These are phyloP conservation scores for Vespertilio murinus DNA, from an alignment of 2,797 vertebrate genomes.

Conservation along the genomic window DNA sequence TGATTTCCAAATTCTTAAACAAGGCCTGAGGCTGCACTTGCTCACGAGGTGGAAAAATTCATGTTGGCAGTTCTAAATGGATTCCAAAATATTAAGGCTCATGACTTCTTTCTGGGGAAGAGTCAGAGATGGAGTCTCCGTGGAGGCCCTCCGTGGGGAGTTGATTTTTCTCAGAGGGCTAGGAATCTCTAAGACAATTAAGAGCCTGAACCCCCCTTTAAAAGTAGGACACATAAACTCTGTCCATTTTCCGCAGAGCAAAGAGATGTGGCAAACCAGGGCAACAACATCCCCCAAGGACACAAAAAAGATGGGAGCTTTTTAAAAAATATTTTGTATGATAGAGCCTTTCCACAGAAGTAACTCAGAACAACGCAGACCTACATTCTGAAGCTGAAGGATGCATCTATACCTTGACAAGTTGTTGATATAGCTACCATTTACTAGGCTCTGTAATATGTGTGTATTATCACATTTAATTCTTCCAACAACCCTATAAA, in stretches of 20 bases:
- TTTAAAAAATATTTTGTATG: background rate
- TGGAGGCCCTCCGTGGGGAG: background rate
- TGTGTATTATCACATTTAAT: background rate
- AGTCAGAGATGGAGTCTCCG: background rate
- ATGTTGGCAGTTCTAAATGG: constrained; percentile 51
- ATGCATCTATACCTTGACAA: constrained; percentile 13
- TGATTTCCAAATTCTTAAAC: constrained; percentile 66
- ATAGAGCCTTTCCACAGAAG: constrained; percentile 21
- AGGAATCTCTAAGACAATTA: constrained; percentile 46
- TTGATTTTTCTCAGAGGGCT: constrained; percentile 40
- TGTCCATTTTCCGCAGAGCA: constrained; percentile 16
- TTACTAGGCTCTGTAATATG: background rate
- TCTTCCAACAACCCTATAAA: background rate
- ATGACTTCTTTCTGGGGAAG: constrained; percentile 27
- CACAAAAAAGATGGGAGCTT: background rate
- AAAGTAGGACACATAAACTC: constrained; percentile 41
- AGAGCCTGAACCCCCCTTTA: background rate
- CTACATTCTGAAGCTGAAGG: constrained; percentile 39
- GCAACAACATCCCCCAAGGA: constrained; percentile 35
- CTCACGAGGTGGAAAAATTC: constrained; percentile 61
- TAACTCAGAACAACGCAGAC: background rate
- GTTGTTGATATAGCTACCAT: background rate
- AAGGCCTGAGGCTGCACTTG: constrained; percentile 55
- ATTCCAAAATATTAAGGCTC: constrained; percentile 22
- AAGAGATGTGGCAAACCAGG: constrained; percentile 50